Evolutionary conservation across 1,140 invertebrate genomes (phyloP).

Genomic region (Nasonia longicornis): DNA sequence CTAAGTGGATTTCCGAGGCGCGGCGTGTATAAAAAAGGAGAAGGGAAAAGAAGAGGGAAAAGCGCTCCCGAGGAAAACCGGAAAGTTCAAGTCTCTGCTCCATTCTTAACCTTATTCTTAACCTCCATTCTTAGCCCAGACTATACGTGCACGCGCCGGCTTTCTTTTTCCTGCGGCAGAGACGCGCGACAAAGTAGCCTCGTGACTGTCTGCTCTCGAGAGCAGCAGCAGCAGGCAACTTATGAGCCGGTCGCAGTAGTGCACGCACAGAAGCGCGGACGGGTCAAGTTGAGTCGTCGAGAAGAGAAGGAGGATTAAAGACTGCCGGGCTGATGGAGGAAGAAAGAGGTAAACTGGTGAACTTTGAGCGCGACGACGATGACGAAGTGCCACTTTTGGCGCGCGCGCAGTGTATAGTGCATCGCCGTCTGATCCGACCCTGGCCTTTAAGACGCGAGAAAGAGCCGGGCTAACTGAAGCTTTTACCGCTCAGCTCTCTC

Average conservation of each 20-base stretch:
- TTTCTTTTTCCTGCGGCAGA: not conserved
- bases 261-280: not conserved
- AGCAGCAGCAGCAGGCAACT: not conserved
- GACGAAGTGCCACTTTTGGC: conserved; percentile 52
- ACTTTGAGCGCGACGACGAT: conserved; percentile 58
- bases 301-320: conserved; percentile 15
- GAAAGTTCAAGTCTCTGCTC: not conserved
- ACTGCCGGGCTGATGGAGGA: conserved; percentile 34
- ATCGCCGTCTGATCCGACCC: not conserved
- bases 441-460: not conserved
- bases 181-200: conserved; percentile 16
- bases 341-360: conserved; percentile 51
- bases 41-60: not conserved
- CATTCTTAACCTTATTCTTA: not conserved
- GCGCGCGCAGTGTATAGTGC: not conserved
- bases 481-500: too few relatives aligned
- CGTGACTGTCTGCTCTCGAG: not conserved
- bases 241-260: not conserved
- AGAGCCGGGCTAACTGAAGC: not conserved
- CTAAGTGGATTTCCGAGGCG: not conserved
- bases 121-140: not conserved
- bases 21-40: not conserved
- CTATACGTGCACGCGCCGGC: not conserved
- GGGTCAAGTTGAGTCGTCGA: conserved; percentile 27
- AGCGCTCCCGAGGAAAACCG: too few relatives aligned